Base-by-base conservation (phyloP, 2,797 vertebrate species). In the Toxotes lorentzi region DNA sequence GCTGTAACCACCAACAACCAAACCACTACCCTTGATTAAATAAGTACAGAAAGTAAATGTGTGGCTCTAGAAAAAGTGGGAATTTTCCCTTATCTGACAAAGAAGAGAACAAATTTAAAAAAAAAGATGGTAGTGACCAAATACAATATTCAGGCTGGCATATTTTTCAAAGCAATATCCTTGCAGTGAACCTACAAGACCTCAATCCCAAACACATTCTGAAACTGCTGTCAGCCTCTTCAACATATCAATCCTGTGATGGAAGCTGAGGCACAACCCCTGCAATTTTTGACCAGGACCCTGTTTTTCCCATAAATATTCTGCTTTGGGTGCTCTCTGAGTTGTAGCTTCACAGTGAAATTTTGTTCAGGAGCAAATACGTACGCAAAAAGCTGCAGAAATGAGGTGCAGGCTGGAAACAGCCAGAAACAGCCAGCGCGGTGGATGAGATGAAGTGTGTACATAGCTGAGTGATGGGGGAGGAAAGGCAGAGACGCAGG, bases 371-470 rank as follows among this genome's bases (percentile, higher is more conserved):
- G 69, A 41, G 30, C 13, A 35, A 16, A 50, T 4, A 23, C n/a
- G 50, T 27, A 9, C 17, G 45, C 16, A 47, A 70, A 68, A 43
- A 66, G 48, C 16, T 41, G 68, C 30, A 71, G 68, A 63, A 73
- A 75, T 57, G 19, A 71, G 50, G 54, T 16, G 17, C 60, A 51
- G 70, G 57, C 51, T 43, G 34, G 70, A 79, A 64, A 75, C 16
- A 40, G 48, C 8, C 10, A 48, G 48, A 53, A 19, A 59, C 72
- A 61, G 48, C 38, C 40, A 61, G 67, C 4, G 21, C 59, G 62
- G 62, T 0, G 17, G 70, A 76, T 40, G 61, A 53, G 69, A 78
- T 66, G 54, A 66, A 47, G 60, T 74, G 30, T 74, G 68, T 50
- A 62, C 61, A 35, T 6, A 69, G 77, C 73, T 66, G 67, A 80